Evolutionary conservation across 2,888 invertebrate genomes (phyloP).

Genomic region (Mactromeris polynyma): DNA sequence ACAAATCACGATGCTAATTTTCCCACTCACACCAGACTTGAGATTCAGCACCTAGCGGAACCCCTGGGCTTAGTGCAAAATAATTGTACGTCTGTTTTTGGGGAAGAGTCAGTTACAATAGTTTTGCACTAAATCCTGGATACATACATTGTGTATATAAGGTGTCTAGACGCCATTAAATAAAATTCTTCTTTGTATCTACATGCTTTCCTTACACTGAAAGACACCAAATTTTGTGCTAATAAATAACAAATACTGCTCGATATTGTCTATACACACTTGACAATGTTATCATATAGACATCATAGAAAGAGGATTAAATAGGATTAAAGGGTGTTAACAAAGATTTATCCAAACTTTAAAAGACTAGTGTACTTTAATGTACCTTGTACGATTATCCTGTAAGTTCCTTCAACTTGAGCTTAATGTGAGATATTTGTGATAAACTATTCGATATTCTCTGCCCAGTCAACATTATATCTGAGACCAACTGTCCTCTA

Average conservation of each 20-base stretch:
- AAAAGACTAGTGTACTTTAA: background rate
- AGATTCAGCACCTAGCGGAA: too few relatives aligned
- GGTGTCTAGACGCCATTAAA: background rate
- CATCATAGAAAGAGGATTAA: conserved; percentile 30
- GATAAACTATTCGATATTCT: too few relatives aligned
- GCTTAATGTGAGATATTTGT: too few relatives aligned
- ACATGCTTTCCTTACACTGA: background rate
- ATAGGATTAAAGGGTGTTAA: conserved; percentile 45
- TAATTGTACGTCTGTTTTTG: too few relatives aligned
- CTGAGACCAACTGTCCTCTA: too few relatives aligned
- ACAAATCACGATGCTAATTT: too few relatives aligned
- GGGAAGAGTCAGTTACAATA: too few relatives aligned
- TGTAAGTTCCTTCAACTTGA: background rate
- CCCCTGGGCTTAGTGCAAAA: too few relatives aligned
- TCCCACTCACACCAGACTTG: too few relatives aligned
- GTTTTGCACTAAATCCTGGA: too few relatives aligned
- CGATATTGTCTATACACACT: background rate
- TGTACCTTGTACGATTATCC: background rate
- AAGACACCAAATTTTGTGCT: background rate
- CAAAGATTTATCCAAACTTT: conserved; percentile 23
- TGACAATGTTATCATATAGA: conserved; percentile 3
- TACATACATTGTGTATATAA: too few relatives aligned
- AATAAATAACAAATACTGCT: background rate
- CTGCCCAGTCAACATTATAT: too few relatives aligned
- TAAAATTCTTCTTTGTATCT: background rate